Evolutionary conservation across 2,888 invertebrate genomes (phyloP), one percentile per base, ranked within the genome.

Genomic region (Lycophotia porphyrea): DNA sequence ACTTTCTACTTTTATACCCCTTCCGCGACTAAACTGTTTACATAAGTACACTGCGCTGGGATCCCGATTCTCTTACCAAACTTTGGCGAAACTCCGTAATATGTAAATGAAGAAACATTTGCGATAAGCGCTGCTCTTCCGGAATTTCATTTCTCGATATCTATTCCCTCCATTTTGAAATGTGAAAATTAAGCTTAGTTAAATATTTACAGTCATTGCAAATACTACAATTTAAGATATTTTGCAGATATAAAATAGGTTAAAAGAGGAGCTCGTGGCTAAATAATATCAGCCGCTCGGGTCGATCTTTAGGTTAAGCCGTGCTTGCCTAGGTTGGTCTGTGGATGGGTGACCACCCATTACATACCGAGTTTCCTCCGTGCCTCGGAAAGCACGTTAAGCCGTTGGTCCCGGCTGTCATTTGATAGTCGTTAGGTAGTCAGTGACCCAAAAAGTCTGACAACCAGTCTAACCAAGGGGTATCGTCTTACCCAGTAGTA

Each of bases 41-140:
- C 70, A 81, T 81, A 68, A 74, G 52, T 68, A 42, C 66, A 70
- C 58, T 76, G 65, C 42, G 36, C 21, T 63, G 21, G n/a, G 27
- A 81, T 63, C 42, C 34, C 5, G 21, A 55, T 42, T 39, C 15
- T 34, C 55, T 31, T 34, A 55, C 52, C 18, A 44, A 81, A 81
- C 67, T 81, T 58, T 9, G 21, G 4, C 5, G 44, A 42, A 76
- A 68, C 58, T 71, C 64, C 34, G n/a, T 39, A n/a, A 71, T 74
- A 82, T 84, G 80, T 70, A 76, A 82, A 82, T 71, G 58, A 39
- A 58, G 24, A 49, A 5, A 68, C 84, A 65, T 76, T 76, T 65
- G 18, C 36, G 80, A 76, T 80, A 84, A 82, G 76, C 52, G 1
- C 36, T 36, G 63, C 31, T 64, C 61, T 81, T 71, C 61, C 52